A percentile compares a stretch with the other conserved stretches of the same genome.
Evolutionary conservation across 1,140 invertebrate genomes (phyloP).

Genomic region (Drosophila setifemur): DNA sequence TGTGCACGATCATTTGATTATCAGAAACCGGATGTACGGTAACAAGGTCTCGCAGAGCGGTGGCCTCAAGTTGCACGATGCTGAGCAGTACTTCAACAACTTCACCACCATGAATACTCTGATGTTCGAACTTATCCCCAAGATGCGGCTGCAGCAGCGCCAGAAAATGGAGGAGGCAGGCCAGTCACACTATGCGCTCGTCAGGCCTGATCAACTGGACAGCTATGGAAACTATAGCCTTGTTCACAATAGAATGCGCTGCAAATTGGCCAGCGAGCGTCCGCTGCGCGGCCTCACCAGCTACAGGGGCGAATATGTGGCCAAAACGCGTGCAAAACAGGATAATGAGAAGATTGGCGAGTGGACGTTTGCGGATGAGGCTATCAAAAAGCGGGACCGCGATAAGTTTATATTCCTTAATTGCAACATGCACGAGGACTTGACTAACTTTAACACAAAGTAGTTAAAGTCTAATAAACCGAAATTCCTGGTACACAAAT

Average conservation of each 20-base stretch:
- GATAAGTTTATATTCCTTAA: not conserved
- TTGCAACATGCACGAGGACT: constrained; percentile 2
- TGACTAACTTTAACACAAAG: not conserved
- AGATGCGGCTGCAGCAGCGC: not conserved
- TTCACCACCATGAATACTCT: constrained; percentile 50
- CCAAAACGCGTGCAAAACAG: not conserved
- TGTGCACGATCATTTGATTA: not conserved
- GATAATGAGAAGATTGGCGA: not conserved
- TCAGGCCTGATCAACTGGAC: constrained; percentile 1
- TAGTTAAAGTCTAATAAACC: not conserved
- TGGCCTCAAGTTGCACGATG: not conserved
- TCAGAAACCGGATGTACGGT: not conserved
- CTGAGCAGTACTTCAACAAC: constrained; percentile 21
- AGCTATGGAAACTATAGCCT: constrained; percentile 23
- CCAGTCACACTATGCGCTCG: not conserved
- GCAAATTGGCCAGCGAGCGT: not conserved
- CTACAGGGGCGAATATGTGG: not conserved
- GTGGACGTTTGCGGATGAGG: not conserved
- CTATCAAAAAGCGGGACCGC: not conserved
- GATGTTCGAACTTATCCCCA: constrained; percentile 28
- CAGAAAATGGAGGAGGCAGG: not conserved
- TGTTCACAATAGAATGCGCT: not conserved
- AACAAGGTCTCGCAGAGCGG: constrained; percentile 4
- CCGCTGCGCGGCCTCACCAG: not conserved
- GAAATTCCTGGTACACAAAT: not conserved